Evolutionary conservation across 2,113 vertebrate species (phyloP).

Genomic region (Pheucticus melanocephalus): DNA sequence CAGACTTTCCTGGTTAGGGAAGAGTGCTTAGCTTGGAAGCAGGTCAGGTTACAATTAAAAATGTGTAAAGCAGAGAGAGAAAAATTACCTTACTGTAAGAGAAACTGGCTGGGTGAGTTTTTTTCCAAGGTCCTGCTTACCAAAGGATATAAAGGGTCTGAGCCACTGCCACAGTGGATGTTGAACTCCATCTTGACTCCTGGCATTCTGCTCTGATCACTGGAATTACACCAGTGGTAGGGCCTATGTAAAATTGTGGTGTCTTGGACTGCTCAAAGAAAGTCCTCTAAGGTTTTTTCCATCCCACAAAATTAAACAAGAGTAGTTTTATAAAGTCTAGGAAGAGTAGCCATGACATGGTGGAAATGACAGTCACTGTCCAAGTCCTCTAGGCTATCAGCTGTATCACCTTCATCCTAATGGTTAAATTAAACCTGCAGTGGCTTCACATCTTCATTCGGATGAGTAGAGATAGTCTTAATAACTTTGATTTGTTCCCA

Average conservation of each 20-base stretch:
- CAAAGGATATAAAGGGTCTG: neutral
- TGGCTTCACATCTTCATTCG: neutral
- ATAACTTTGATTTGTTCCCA: neutral
- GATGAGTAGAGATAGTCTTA: neutral
- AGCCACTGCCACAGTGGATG: neutral
- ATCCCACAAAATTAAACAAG: neutral
- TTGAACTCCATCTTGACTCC: neutral
- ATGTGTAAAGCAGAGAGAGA: neutral
- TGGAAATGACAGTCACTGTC: neutral
- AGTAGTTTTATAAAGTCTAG: neutral
- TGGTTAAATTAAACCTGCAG: neutral
- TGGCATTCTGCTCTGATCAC: neutral
- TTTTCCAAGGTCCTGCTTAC: neutral
- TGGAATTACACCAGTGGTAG: neutral
- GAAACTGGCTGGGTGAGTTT: fast-evolving
- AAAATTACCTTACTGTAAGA: neutral
- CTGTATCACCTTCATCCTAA: neutral
- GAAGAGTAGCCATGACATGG: neutral
- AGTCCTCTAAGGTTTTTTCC: neutral
- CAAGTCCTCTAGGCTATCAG: neutral
- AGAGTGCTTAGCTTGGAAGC: neutral
- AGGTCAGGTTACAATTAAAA: neutral
- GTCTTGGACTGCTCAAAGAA: neutral
- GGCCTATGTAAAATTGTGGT: neutral
- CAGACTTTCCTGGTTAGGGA: neutral